Evolutionary conservation across 2,888 invertebrate species (phyloP).

Genomic region (Lithophane socia): DNA sequence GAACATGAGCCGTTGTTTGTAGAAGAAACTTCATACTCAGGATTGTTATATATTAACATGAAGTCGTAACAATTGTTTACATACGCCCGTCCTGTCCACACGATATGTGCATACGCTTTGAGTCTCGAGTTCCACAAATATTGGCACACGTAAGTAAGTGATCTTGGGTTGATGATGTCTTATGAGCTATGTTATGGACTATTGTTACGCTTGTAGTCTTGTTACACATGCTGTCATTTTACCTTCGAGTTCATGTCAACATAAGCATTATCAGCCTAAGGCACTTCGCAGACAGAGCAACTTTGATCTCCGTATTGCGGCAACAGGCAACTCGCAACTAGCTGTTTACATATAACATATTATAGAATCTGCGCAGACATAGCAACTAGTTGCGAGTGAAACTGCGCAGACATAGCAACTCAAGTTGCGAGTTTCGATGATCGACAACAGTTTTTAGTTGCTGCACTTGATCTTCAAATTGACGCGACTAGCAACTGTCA

Average conservation of each 20-base stretch:
- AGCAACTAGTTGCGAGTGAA: no score
- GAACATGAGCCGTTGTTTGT: conserved; percentile 37
- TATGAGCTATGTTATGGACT: conserved; percentile 2
- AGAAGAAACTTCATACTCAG: conserved; percentile 8
- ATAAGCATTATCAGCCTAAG: not conserved
- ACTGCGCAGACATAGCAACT: no score
- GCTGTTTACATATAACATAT: no score
- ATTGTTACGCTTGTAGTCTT: conserved; percentile 8
- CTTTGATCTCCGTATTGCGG: no score
- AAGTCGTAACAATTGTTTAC: conserved; percentile 24
- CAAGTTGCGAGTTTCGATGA: no score
- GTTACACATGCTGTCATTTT: not conserved
- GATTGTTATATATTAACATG: conserved; percentile 38
- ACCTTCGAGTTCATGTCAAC: not conserved
- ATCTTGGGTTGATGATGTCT: conserved; percentile 12
- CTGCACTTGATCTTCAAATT: no score
- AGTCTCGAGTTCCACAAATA: conserved; percentile 35
- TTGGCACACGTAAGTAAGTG: conserved; percentile 25
- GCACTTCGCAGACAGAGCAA: no score
- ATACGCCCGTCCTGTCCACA: conserved; percentile 27
- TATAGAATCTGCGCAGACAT: no score
- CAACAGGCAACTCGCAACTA: no score
- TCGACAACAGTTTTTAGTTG: no score
- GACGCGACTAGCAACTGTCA: no score
- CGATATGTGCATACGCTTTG: conserved; percentile 12